Conservation (phyloP, 2,113 vertebrate genomes). For the Cervus canadensis region DNA sequence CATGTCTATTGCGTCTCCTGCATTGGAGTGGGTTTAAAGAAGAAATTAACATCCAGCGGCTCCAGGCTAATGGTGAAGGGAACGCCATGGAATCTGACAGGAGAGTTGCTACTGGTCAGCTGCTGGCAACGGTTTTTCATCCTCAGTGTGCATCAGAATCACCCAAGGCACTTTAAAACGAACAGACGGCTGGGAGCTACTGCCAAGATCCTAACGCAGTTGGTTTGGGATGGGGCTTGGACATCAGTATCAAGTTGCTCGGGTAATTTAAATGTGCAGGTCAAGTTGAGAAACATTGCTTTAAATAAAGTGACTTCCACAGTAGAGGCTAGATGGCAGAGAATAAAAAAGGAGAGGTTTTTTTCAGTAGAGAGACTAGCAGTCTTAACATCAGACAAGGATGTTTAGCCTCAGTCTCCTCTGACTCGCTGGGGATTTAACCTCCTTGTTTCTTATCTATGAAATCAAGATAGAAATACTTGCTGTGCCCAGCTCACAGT, state of each 20-base stretch:
- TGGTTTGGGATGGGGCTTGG: neutral
- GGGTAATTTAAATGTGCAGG: neutral
- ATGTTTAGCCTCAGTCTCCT: slow-evolving; percentile 20
- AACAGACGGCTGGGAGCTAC: neutral
- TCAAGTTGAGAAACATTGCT: neutral
- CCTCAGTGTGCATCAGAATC: neutral
- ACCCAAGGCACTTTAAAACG: neutral
- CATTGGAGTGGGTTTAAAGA: neutral
- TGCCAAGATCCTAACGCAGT: neutral
- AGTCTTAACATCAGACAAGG: slow-evolving; percentile 25
- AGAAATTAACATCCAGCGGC: neutral
- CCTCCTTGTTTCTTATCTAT: slow-evolving; percentile 61
- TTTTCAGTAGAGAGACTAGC: neutral
- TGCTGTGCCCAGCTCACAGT: slow-evolving; percentile 56
- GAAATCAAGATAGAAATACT: slow-evolving; percentile 62
- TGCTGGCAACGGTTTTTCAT: neutral
- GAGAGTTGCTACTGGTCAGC: neutral
- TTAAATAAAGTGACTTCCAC: neutral
- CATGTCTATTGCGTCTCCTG: neutral
- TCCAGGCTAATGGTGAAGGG: neutral
- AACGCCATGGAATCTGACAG: neutral
- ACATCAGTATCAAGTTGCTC: neutral
- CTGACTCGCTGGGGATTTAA: slow-evolving; percentile 61
- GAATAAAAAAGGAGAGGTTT: neutral
- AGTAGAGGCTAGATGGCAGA: neutral